Conservation (phyloP, 2,888 invertebrate genomes). For the Oxyteleia sp. region DNA sequence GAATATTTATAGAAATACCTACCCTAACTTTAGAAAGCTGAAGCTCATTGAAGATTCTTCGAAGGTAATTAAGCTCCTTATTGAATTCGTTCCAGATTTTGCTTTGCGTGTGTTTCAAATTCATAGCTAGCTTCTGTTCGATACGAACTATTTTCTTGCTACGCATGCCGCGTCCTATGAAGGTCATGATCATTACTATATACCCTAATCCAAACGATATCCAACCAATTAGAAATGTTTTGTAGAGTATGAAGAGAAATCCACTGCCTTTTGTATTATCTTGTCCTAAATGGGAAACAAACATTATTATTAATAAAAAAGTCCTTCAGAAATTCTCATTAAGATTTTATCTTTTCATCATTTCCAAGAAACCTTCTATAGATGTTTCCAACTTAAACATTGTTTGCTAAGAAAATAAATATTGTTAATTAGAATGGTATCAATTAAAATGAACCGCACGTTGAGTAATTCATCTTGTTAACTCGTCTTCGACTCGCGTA, state of each 20-base stretch:
- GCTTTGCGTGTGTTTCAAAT: constrained; percentile 93
- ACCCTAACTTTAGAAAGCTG: constrained; percentile 95
- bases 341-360: constrained; percentile 9
- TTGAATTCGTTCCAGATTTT: constrained; percentile 93
- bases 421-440: constrained; percentile 35
- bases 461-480: constrained; percentile 54
- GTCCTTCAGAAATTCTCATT: constrained; percentile 36
- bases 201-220: constrained; percentile 97
- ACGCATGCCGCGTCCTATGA: constrained; percentile 93
- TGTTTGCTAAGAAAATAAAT: constrained; percentile 46
- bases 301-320: constrained; percentile 44
- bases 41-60: constrained; percentile 93
- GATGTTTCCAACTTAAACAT: constrained; percentile 23
- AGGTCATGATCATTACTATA: constrained; percentile 95
- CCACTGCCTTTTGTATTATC: constrained; percentile 88
- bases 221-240: constrained; percentile 95
- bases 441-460: constrained; percentile 52
- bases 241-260: constrained; percentile 91
- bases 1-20: constrained; percentile 79
- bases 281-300: constrained; percentile 80
- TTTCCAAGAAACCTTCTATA: constrained; percentile 18
- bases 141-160: constrained; percentile 92
- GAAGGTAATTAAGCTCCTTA: constrained; percentile 92
- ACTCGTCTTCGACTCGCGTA: constrained; percentile 43
- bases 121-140: constrained; percentile 93